A percentile compares a stretch with the other conserved stretches of the same genome.
Evolutionary conservation across 2,797 vertebrate species (phyloP).

Genomic region (Rhynchonycteris naso): DNA sequence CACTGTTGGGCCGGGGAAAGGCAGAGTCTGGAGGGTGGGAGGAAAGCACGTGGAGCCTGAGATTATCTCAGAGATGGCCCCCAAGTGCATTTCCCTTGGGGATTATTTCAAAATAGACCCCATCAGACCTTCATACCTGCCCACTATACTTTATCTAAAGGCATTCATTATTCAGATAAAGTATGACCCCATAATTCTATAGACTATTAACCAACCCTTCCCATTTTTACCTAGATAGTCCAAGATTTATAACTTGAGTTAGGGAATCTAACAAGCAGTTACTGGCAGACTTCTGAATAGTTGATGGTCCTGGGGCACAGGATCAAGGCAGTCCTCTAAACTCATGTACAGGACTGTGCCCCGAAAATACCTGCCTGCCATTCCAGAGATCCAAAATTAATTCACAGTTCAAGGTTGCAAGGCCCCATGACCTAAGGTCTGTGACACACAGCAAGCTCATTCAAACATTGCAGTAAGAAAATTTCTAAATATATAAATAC

Average conservation of each 20-base stretch:
- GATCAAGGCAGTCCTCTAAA: not conserved
- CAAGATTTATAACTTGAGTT: not conserved
- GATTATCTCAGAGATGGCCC: not conserved
- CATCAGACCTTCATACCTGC: not conserved
- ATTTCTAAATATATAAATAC: not conserved
- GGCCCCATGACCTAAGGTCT: not conserved
- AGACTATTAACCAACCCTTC: not conserved
- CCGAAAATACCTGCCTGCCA: not conserved
- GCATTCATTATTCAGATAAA: not conserved
- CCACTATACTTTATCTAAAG: not conserved
- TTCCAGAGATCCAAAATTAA: not conserved
- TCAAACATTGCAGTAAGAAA: not conserved
- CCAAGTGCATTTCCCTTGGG: not conserved
- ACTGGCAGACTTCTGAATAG: not conserved
- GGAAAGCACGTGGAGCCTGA: not conserved
- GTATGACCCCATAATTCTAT: not conserved
- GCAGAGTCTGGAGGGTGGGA: not conserved
- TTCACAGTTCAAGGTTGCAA: not conserved
- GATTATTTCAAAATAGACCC: not conserved
- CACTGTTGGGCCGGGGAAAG: accelerated
- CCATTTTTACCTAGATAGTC: not conserved
- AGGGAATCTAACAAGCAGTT: not conserved
- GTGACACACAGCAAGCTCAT: not conserved
- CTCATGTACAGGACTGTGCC: not conserved
- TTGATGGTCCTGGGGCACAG: not conserved